Base-by-base conservation (phyloP, 2,797 vertebrate genomes). In the Megalops cyprinoides region DNA sequence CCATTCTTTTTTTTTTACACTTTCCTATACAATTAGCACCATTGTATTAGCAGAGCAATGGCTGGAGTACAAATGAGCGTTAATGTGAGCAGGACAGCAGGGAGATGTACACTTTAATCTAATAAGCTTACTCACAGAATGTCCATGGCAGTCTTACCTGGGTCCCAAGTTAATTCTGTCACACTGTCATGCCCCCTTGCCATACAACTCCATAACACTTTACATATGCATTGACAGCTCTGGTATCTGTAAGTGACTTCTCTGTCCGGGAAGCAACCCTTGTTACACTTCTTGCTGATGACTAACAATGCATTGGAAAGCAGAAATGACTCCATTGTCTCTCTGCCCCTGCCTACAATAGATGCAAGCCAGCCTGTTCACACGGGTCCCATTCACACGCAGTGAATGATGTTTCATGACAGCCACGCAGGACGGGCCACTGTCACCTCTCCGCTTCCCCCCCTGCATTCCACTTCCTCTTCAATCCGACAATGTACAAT, bases 21-120 rank as follows among this genome's bases (percentile, higher is more conserved):
- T 79, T 73, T 51, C 34, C 49, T 51, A 78, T 78, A 93, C 90
- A 94, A 93, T 92, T 86, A 77, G 84, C 71, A 75, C 87, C 89
- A 86, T 93, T 93, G 92, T 93, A 84, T 82, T 67, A 34, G 75
- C 4, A 25, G 75, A 10, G 62, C 44, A 75, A 71, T 15, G 62
- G 6, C 23, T 46, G n/a, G 37, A 20, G 75, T 49, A 44, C 60
- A 15, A 20, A 23, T 31, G 39, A 15, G 58, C 56, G 62, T 23
- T 44, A 28, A 18, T 18, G 23, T 15, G 28, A 48, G 28, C 18
- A 4, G 31, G 56, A 20, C 60, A 25, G 60, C 58, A 14, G 28
- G 51, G 37, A 58, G 37, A 77, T 8, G 10, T 69, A 56, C 69
- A 51, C 67, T 73, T 56, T 7, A 79, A 51, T 49, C 65, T 23